Base-by-base conservation (phyloP, 2,113 vertebrate genomes). In the Mus musculus region DNA sequence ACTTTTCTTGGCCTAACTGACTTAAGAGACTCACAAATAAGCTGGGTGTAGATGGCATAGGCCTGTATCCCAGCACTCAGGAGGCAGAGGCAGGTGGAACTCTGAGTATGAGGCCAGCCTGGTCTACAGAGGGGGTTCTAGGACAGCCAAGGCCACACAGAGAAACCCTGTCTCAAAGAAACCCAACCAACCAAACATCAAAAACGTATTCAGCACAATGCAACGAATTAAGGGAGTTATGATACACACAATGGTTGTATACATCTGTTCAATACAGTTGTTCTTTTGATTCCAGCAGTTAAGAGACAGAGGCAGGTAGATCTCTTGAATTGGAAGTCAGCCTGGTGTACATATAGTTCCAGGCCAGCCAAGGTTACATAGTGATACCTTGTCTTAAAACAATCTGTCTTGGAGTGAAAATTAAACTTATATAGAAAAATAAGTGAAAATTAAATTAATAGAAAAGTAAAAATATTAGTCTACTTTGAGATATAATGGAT, bases 371-470 rank as follows among this genome's bases (percentile, higher is more conserved):
- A 82, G n/a, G 56, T 10, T 24, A n/a, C 56, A 81, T 16, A 61
- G 80, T 28, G 81, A 63, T 61, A 42, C 56, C 24, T 63, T 84
- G n/a, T 84, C 56, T 63, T 63, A 28, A 56, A 80, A 54, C 49
- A 84, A 61, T 39, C 30, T 85, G 36, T 90, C 33, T 42, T 12
- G 56, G 19, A 89, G 71, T 73, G 72, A 73, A 73, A 42, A 24
- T 46, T 67, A 94, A 89, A 78, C 72, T 49, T 88, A 7, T 72
- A 39, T 3, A n/a, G 49, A 73, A 73, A 73, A 73, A 24, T 73
- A 86, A 42, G 19, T 61, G 33, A 96, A 95, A 96, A 67, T 94
- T 17, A 92, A 95, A 93, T 85, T 33, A 82, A 95, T 26, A 94
- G 22, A 91, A 95, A 89, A 95, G 76, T n/a, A 26, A 88, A 69